Evolutionary conservation across 2,888 invertebrate species (phyloP).

Genomic region (Eretmocerus hayati): DNA sequence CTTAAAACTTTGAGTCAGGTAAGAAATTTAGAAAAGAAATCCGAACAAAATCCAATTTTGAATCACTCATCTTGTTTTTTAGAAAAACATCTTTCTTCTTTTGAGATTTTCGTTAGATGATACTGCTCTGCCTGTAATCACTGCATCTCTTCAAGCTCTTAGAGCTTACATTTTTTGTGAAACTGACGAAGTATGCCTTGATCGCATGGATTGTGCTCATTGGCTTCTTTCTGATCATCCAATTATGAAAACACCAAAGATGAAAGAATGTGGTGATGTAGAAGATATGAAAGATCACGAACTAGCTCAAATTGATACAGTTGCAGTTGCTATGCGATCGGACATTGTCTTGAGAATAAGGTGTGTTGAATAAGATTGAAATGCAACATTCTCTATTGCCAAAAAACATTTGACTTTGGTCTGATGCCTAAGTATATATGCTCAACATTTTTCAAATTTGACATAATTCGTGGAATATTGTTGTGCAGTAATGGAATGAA

Average conservation of each 20-base stretch:
- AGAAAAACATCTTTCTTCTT: constrained; percentile 71
- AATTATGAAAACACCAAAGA: constrained; percentile 31
- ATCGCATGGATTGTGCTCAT: constrained; percentile 55
- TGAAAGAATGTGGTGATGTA: constrained; percentile 48
- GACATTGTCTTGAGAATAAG: constrained; percentile 69
- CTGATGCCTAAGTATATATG: too few species aligned
- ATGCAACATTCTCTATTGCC: too few species aligned
- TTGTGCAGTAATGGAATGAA: too few species aligned
- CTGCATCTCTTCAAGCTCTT: constrained; percentile 70
- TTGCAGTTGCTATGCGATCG: constrained; percentile 65
- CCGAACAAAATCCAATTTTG: neutral
- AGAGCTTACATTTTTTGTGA: constrained; percentile 68
- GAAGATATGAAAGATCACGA: constrained; percentile 78
- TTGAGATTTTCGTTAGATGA: constrained; percentile 83
- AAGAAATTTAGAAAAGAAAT: neutral
- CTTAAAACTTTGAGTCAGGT: constrained; percentile 48
- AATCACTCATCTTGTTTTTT: neutral
- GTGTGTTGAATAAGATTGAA: constrained; percentile 37
- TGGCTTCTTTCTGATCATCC: constrained; percentile 48
- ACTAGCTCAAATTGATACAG: constrained; percentile 74
- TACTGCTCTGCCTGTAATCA: constrained; percentile 63
- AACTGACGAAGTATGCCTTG: constrained; percentile 71
- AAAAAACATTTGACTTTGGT: neutral
- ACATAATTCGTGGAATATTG: neutral
- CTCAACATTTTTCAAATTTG: too few species aligned